Percentiles rank a stretch among this genome's conserved stretches.
These are phyloP conservation scores for Liopterus haemorrhoidalis DNA, from an alignment of 2,888 invertebrate species.

Conservation along the genomic window DNA sequence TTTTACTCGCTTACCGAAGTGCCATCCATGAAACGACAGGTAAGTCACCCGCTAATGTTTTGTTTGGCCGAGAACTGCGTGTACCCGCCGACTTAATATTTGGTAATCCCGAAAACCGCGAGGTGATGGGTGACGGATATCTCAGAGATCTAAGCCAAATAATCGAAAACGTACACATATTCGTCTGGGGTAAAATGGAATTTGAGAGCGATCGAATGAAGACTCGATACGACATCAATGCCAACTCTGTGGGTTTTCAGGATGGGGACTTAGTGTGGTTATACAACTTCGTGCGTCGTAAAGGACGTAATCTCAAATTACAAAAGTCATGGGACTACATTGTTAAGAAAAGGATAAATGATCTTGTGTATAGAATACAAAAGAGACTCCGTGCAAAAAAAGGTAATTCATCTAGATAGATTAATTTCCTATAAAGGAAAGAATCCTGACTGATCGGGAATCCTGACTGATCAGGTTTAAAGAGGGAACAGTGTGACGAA, in stretches of 20 bases:
- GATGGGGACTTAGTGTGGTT: slow-evolving; percentile 10
- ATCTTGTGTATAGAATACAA: not conserved
- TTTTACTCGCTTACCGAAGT: slow-evolving; percentile 17
- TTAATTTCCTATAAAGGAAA: not conserved
- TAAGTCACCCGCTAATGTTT: slow-evolving; percentile 2
- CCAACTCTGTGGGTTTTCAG: slow-evolving; percentile 18
- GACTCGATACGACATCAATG: slow-evolving; percentile 19
- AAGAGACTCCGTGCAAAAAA: not conserved
- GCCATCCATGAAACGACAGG: slow-evolving; percentile 13
- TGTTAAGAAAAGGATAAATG: not conserved
- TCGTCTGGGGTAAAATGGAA: slow-evolving; percentile 5
- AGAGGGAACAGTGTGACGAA: not conserved
- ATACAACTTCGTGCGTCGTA: not conserved
- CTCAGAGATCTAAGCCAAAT: slow-evolving; percentile 3
- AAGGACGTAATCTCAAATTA: not conserved
- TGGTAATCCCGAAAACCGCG: not conserved
- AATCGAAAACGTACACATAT: not conserved
- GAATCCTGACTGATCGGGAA: slow-evolving; percentile 4
- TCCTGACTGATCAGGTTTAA: slow-evolving; percentile 14
- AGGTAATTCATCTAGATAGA: not conserved
- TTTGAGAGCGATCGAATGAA: slow-evolving; percentile 19
- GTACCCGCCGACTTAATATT: slow-evolving; percentile 1
- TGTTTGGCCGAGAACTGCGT: slow-evolving; percentile 4
- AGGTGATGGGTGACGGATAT: not conserved
- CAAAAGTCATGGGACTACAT: not conserved